Evolutionary conservation across 2,113 vertebrate species (phyloP), one percentile per base, ranked within the genome.

Genomic region (Alces alces): DNA sequence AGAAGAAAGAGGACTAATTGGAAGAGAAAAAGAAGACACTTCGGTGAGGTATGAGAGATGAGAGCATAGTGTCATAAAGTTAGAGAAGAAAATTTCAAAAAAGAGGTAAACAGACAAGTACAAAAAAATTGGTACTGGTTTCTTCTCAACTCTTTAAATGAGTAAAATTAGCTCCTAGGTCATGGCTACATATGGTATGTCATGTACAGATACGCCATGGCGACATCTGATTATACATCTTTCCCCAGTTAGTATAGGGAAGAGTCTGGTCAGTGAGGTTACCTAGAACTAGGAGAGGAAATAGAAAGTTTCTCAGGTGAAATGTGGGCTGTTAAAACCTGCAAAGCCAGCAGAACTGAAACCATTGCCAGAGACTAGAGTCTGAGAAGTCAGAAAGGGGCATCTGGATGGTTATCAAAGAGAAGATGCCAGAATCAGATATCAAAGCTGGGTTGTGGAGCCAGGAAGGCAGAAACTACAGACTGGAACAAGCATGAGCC

Each of bases 401-500:
- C 58, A 58, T 89, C 47, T 78, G 88, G 84, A 84, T 54, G 52
- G 60, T 92, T 94, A 89, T 89, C 73, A 96, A 85, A 47, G 84
- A 93, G 54, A 64, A 55, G 50, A 76, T 83, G 96, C 76, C 91
- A 95, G 89, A 94, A 97, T 96, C 91, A 91, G 88, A 94, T 98
- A 97, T 91, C 91, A 96, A 96, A 95, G 85, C 80, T n/a, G 58
- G 58, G 88, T 39, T 86, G 47, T 30, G 36, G 23, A 96, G 91
- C 66, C 93, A 95, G 50, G 33, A 93, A 64, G 36, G 58, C 28
- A 60, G 60, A 86, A 79, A 97, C 78, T 76, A 66, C 39, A 95
- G 85, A 57, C 27, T 27, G n/a, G 39, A 93, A 54, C 91, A 96
- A 96, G 96, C 58, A 91, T 25, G 21, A 86, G 83, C 96, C 97